Percentiles rank a stretch among this genome's conserved stretches.
These are phyloP conservation scores for Falcunculus frontatus DNA, from an alignment of 2,113 vertebrate genomes.

Conservation along the genomic window DNA sequence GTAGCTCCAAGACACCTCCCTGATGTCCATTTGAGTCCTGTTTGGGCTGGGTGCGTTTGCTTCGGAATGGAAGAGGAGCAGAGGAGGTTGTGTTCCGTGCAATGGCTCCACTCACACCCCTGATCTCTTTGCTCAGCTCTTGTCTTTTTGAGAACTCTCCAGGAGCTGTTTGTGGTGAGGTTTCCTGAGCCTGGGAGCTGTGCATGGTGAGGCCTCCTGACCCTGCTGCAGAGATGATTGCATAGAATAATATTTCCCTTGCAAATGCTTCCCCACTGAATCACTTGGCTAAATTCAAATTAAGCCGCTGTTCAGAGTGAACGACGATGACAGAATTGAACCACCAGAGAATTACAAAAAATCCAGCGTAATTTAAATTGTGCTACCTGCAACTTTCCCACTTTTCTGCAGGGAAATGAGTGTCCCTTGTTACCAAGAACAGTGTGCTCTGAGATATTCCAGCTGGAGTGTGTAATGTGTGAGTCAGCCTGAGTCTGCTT, in stretches of 20 bases:
- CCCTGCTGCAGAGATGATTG: background rate
- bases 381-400: background rate
- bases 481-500: background rate
- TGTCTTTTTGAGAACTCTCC: background rate
- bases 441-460: background rate
- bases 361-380: background rate
- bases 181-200: background rate
- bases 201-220: background rate
- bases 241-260: background rate
- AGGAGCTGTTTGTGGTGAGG: background rate
- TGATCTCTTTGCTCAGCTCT: background rate
- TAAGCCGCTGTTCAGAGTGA: background rate
- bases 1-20: background rate
- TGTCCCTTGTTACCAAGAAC: background rate
- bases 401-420: background rate
- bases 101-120: fast-evolving
- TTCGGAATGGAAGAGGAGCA: background rate
- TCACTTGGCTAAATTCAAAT: background rate
- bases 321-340: background rate
- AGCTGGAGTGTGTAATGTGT: background rate
- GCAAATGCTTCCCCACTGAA: background rate
- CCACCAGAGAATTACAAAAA: background rate
- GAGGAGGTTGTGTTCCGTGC: background rate
- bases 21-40: background rate
- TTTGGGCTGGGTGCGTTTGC: fast-evolving